Conservation (phyloP, 2,888 invertebrate species). For the Helobdella robusta region DNA sequence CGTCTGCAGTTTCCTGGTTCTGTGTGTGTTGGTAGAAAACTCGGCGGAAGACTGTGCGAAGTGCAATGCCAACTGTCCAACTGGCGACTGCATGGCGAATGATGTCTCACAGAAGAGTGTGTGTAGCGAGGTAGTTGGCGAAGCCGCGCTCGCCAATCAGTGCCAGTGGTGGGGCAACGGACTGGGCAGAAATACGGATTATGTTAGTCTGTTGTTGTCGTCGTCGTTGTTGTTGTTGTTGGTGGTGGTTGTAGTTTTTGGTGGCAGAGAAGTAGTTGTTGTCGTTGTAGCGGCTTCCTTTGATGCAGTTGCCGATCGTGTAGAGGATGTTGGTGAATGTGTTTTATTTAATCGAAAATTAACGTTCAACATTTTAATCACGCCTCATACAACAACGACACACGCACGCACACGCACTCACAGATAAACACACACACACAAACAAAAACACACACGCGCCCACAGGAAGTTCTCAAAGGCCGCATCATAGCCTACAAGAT, state of each 20-base stretch:
- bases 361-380: too few relatives aligned
- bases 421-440: too few relatives aligned
- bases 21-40: background rate
- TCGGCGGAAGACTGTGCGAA: background rate
- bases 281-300: too few relatives aligned
- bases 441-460: too few relatives aligned
- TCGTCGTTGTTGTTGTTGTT: too few relatives aligned
- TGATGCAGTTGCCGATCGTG: too few relatives aligned
- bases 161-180: slow-evolving; percentile 19
- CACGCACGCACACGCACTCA: too few relatives aligned
- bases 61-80: slow-evolving; percentile 13
- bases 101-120: background rate
- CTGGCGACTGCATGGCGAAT: slow-evolving; percentile 12
- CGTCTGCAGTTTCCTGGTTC: too few relatives aligned
- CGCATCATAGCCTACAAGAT: slow-evolving; percentile 14
- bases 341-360: too few relatives aligned
- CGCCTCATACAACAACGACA: too few relatives aligned
- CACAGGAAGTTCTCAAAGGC: background rate
- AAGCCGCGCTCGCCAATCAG: background rate
- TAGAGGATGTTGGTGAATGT: too few relatives aligned
- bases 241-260: slow-evolving; percentile 2
- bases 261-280: background rate
- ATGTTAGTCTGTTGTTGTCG: background rate
- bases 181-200: background rate
- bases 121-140: background rate